Conservation (phyloP, 2,113 vertebrate genomes). For the Odocoileus virginianus region DNA sequence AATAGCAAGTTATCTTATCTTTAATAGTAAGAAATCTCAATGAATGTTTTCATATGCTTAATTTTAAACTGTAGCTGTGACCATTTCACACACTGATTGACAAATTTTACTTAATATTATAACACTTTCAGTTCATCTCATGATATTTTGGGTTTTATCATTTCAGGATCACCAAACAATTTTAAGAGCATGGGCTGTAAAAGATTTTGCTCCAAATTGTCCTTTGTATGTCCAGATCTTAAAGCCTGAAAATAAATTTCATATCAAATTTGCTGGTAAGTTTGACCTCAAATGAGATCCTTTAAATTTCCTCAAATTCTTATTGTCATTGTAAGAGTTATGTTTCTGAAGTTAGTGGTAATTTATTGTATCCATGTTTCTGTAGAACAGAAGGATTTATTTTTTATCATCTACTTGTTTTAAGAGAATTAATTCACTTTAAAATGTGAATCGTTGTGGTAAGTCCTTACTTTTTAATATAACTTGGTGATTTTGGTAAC, state of each 20-base stretch:
- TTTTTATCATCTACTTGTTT: not conserved
- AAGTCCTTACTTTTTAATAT: not conserved
- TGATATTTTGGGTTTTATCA: not conserved
- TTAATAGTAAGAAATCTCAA: not conserved
- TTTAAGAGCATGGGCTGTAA: slow-evolving; percentile 97
- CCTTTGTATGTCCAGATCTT: slow-evolving; percentile 96
- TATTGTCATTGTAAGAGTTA: not conserved
- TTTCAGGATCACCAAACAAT: slow-evolving; percentile 97
- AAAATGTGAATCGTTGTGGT: not conserved
- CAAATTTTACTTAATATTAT: not conserved
- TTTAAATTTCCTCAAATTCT: not conserved
- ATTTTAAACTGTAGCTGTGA: not conserved
- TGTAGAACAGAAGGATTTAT: not conserved
- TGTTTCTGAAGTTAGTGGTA: not conserved
- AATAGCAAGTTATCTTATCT: not conserved
- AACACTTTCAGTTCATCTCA: not conserved
- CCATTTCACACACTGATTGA: not conserved
- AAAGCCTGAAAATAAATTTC: slow-evolving; percentile 98
- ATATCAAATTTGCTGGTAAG: slow-evolving; percentile 98
- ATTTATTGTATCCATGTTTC: not conserved
- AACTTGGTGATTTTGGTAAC: not conserved
- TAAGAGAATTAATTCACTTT: not conserved
- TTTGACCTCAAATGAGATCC: not conserved
- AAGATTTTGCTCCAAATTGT: slow-evolving; percentile 97
- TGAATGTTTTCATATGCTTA: not conserved